A percentile compares a stretch with the other conserved stretches of the same genome.
These are phyloP conservation scores for Drosophila miranda DNA, from an alignment of 1,140 invertebrate genomes.

Conservation along the genomic window DNA sequence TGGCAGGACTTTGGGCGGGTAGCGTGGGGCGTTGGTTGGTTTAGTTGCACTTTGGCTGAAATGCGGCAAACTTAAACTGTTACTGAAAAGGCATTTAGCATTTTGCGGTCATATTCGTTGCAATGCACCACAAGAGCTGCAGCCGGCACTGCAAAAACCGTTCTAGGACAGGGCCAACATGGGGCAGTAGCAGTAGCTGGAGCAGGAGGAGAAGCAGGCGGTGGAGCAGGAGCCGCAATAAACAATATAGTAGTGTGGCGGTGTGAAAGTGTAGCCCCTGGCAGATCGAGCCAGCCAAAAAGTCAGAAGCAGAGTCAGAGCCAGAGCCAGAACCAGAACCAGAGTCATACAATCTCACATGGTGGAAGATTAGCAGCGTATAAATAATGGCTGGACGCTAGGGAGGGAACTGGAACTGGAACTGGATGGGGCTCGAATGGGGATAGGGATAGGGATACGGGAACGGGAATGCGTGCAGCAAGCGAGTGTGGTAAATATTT, in stretches of 20 bases:
- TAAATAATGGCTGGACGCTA: conserved; percentile 54
- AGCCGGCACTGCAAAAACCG: conserved; percentile 33
- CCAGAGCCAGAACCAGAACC: not conserved
- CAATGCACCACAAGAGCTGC: conserved; percentile 51
- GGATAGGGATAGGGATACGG: not conserved
- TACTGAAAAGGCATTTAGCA: conserved; percentile 65
- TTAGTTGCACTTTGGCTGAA: conserved; percentile 58
- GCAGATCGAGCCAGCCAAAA: conserved; percentile 58
- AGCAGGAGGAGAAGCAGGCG: not conserved
- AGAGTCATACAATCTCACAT: conserved; percentile 37
- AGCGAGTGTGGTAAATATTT: conserved; percentile 57
- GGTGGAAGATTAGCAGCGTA: conserved; percentile 64
- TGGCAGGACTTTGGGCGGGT: not conserved
- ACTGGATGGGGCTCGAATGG: too few relatives aligned
- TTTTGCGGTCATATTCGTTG: conserved; percentile 56
- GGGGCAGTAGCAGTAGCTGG: not conserved
- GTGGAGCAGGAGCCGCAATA: conserved; percentile 46
- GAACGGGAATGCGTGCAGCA: not conserved
- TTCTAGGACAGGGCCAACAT: conserved; percentile 34
- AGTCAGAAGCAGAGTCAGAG: conserved; percentile 45
- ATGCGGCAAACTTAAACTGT: conserved; percentile 67
- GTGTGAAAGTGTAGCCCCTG: too few relatives aligned
- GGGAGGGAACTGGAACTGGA: not conserved
- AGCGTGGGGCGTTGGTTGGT: not conserved
- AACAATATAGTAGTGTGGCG: too few relatives aligned